Percentiles rank a stretch among this genome's conserved stretches.
Evolutionary conservation across 2,113 vertebrate species (phyloP).

Genomic region (Indicator indicator): DNA sequence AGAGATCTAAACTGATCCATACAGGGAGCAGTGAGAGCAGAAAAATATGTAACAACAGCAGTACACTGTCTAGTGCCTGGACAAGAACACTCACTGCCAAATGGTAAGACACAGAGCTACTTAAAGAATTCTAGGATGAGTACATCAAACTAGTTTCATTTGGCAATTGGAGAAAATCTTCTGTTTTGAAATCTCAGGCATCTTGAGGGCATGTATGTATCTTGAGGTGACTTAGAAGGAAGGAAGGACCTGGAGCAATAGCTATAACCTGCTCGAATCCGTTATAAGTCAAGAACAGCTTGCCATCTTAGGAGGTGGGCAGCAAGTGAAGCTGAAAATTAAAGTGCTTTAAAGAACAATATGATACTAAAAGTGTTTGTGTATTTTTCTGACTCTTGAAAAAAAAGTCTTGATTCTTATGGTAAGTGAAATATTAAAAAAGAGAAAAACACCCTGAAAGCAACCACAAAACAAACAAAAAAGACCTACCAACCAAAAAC

Average conservation of each 20-base stretch:
- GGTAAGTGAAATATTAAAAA: not conserved
- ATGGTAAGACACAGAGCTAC: not conserved
- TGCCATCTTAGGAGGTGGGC: not conserved
- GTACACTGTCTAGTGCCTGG: not conserved
- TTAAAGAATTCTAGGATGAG: not conserved
- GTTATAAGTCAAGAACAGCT: not conserved
- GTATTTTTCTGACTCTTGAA: not conserved
- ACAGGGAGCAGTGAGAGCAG: not conserved
- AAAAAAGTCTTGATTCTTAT: not conserved
- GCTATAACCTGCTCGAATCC: not conserved
- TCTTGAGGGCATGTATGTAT: not conserved
- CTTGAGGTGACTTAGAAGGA: not conserved
- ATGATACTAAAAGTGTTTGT: not conserved
- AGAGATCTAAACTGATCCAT: not conserved
- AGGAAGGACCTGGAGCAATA: not conserved
- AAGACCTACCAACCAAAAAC: not conserved
- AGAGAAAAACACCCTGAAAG: not conserved
- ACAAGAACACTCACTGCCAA: rapidly evolving
- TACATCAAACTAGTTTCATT: not conserved
- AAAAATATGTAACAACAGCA: not conserved
- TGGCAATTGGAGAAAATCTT: not conserved
- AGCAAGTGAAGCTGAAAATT: not conserved
- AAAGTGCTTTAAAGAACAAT: not conserved
- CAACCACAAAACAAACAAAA: not conserved
- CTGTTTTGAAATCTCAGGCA: not conserved